Base-by-base conservation (phyloP, 2,797 vertebrate genomes). In the Cynopterus sphinx region DNA sequence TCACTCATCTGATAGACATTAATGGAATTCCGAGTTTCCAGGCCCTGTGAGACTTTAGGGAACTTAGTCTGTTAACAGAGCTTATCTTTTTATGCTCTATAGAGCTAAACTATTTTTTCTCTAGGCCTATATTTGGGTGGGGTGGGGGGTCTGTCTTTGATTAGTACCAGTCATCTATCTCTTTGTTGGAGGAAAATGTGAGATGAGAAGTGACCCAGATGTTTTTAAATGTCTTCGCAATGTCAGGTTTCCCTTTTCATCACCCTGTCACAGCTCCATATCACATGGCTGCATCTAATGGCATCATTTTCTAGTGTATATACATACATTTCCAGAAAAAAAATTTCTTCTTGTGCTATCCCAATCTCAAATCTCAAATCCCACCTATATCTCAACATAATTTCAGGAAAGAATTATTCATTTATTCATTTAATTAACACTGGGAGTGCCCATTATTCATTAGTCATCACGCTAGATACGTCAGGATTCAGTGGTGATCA, bases 191-290 rank as follows among this genome's bases (percentile, higher is more conserved):
- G 28, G 9, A 36, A 94, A 93, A 59, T n/a, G 17, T 89, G 57
- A 90, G n/a, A 33, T 59, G 21, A 63, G 10, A 82, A 91, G 33
- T 61, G 57, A 68, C 41, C 8, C 41, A 55, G n/a, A 86, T 83
- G 33, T 87, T 97, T 92, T 46, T 71, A 95, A 87, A 93, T 91
- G 28, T 71, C 68, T 74, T 87, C 57, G 83, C 33, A 31, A 22
- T 75, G 63, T 93, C 24, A 81, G 13, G 22, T 96, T 93, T 83
- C 41, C 24, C 8, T 70, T 31, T 78, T 87, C 11, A 8, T 83
- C 39, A 59, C 17, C 49, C 22, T 28, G 31, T 3, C 28, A 0
- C 3, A 39, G 33, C 22, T 91, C 31, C 53, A 63, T 39, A 22
- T 31, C 17, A n/a, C 10, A 16, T 77, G 84, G 43, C 65, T 87